A percentile compares a stretch with the other conserved stretches of the same genome.
Evolutionary conservation across 2,888 invertebrate species (phyloP).

Genomic region (Unio pictorum): DNA sequence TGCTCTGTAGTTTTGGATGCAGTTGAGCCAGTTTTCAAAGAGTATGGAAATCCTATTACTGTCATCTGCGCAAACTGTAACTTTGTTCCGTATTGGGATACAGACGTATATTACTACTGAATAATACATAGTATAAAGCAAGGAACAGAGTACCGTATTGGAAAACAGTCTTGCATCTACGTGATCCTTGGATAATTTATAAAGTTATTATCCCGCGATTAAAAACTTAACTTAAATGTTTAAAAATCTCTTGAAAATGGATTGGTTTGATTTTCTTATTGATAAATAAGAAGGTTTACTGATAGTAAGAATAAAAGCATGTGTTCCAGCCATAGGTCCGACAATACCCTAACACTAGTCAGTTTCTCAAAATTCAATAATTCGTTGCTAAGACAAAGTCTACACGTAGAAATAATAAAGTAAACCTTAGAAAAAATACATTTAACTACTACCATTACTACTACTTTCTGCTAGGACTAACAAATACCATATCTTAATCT

Average conservation of each 20-base stretch:
- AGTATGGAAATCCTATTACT: too few relatives aligned
- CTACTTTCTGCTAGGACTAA: too few relatives aligned
- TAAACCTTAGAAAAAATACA: too few relatives aligned
- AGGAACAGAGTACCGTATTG: background rate
- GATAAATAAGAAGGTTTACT: background rate
- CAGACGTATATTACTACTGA: background rate
- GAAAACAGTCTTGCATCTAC: background rate
- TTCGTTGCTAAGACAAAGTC: background rate
- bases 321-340: background rate
- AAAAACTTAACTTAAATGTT: background rate
- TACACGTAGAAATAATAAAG: background rate
- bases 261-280: too few relatives aligned
- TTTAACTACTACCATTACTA: too few relatives aligned
- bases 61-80: constrained; percentile 1
- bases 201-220: background rate
- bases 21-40: too few relatives aligned
- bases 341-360: background rate
- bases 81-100: background rate
- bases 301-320: background rate
- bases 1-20: too few relatives aligned
- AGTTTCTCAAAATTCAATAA: constrained; percentile 4
- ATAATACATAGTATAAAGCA: background rate
- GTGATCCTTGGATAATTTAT: constrained; percentile 4
- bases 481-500: too few relatives aligned
- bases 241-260: background rate